Evolutionary conservation across 2,113 vertebrate genomes (phyloP).

Genomic region (human): GRCh38 chr7:6161001-6161500

Average conservation of each 20-base stretch:
- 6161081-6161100: conserved; percentile 82
- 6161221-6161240: conserved; percentile 83
- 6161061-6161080: conserved; percentile 83
- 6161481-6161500: conserved; percentile 89
- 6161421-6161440: conserved; percentile 90
- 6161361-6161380: conserved; percentile 91
- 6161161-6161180: conserved; percentile 85
- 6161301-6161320: conserved; percentile 92
- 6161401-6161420: conserved; percentile 89
- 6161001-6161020: conserved; percentile 83
- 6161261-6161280: conserved; percentile 85
- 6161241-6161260: conserved; percentile 83
- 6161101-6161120: conserved; percentile 87
- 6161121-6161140: conserved; percentile 92
- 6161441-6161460: conserved; percentile 90
- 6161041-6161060: conserved; percentile 84
- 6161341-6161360: conserved; percentile 90
- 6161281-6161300: conserved; percentile 89
- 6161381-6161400: conserved; percentile 90
- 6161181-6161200: conserved; percentile 85
- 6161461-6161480: conserved; percentile 90
- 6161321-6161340: conserved; percentile 90
- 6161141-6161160: conserved; percentile 92
- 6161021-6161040: conserved; percentile 87
- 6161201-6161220: conserved; percentile 85